Conservation (phyloP, 1,140 invertebrate species). For the Ruditapes philippinarum region DNA sequence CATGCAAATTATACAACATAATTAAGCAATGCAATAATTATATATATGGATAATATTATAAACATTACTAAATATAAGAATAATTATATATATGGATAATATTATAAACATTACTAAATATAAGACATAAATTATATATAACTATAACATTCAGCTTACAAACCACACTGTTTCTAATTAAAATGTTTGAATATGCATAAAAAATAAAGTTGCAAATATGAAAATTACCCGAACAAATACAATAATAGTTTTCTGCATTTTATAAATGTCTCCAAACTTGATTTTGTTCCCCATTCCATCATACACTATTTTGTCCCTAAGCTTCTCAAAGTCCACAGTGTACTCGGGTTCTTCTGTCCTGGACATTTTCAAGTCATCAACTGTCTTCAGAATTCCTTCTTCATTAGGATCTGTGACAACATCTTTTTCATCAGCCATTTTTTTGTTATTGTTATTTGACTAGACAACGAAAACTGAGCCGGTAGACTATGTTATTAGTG, state of each 20-base stretch:
- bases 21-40: too few relatives aligned
- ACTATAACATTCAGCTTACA: too few relatives aligned
- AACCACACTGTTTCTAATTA: too few relatives aligned
- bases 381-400: conserved; percentile 48
- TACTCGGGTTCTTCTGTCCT: conserved; percentile 70
- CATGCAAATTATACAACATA: too few relatives aligned
- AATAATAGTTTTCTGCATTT: conserved; percentile 79
- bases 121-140: too few relatives aligned
- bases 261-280: conserved; percentile 76
- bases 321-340: conserved; percentile 66
- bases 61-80: too few relatives aligned
- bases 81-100: too few relatives aligned
- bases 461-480: neutral
- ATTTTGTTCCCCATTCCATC: conserved; percentile 78
- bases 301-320: conserved; percentile 69
- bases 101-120: too few relatives aligned
- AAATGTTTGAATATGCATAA: too few relatives aligned
- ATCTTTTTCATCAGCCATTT: conserved; percentile 47
- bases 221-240: conserved; percentile 77
- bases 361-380: conserved; percentile 74
- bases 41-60: too few relatives aligned
- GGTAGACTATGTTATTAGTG: neutral
- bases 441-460: too few relatives aligned
- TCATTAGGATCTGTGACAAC: conserved; percentile 40
- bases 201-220: too few relatives aligned